phyloP scores from a whole-genome alignment of 2,797 vertebrate genomes.

The Sebastiscus albofasciatus region DNA sequence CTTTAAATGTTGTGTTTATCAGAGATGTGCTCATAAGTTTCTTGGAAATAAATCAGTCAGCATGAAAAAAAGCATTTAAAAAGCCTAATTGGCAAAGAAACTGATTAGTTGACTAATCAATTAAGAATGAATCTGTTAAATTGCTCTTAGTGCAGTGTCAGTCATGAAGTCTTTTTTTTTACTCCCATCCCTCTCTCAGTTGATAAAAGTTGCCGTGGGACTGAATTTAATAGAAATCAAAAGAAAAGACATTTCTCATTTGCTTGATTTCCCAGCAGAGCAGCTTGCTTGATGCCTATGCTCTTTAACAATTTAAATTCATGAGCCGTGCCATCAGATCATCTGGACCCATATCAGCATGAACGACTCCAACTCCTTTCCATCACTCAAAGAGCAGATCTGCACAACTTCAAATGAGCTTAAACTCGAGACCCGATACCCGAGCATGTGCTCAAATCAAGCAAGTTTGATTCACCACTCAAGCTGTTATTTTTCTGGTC shows the following conservation, averaged over 20 bases:
- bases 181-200: not conserved
- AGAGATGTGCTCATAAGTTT: not conserved
- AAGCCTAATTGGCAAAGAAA: not conserved
- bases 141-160: not conserved
- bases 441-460: slow-evolving; percentile 40
- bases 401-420: slow-evolving; percentile 23
- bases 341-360: slow-evolving; percentile 3
- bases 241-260: not conserved
- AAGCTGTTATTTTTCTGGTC: slow-evolving; percentile 63
- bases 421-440: slow-evolving; percentile 10
- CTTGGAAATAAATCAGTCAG: not conserved
- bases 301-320: slow-evolving; percentile 13
- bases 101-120: not conserved
- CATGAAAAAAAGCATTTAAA: not conserved
- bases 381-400: slow-evolving; percentile 26
- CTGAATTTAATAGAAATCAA: slow-evolving; percentile 10
- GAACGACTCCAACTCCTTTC: slow-evolving; percentile 12
- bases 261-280: not conserved
- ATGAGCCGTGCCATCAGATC: slow-evolving; percentile 2
- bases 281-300: not conserved
- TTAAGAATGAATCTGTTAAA: slow-evolving; percentile 2
- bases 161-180: not conserved
- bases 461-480: slow-evolving; percentile 53
- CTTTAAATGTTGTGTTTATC: not conserved
- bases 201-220: not conserved